Base-by-base conservation (phyloP, 1,140 invertebrate species). In the Aphelenchoides fujianensis region DNA sequence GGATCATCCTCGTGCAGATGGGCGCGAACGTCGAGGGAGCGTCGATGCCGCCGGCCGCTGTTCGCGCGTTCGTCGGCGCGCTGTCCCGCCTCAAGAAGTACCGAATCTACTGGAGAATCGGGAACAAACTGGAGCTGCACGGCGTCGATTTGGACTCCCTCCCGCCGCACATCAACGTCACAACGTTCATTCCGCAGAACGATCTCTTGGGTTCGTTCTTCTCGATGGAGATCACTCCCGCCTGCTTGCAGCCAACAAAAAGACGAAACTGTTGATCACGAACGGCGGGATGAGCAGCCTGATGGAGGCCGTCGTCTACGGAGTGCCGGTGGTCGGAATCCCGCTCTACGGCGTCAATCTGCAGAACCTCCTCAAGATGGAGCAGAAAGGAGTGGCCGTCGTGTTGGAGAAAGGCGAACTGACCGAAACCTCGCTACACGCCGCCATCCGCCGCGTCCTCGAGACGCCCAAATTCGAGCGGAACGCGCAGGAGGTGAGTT, bases 121-220 rank as follows among this genome's bases (percentile, higher is more conserved):
- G 79, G 19, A 59, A 77, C 28, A 76, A 74, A 32, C 68, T 83
- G 53, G 37, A 67, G 5, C 71, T 81, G 12, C 69, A 74, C 9
- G 80, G 81, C 71, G 77, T 80, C 52, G 73, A 77, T 36, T 27
- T 73, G 27, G 68, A 70, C 2, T 32, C 55, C 3, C 34, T 79
- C 12, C 80, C 80, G 19, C 37, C 53, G 1, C 82, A 83, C 59
- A 78, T 83, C 28, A 83, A 83, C 57, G 59, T 83, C 16, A 83
- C 81, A 2, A 76, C 80, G n/a, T 83, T 74, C 63, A 71, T 83
- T 37, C 81, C 81, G 31, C 81, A 83, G 67, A 83, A 83, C 62
- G 81, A 83, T 69, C 69, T 83, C 28, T 70, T 83, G n/a, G 81
- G 79, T 83, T 52, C n/a, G n/a, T n/a, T n/a, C n/a, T n/a, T n/a